phyloP scores from a whole-genome alignment of 2,888 invertebrate genomes.

The Nemapogon koenigi region DNA sequence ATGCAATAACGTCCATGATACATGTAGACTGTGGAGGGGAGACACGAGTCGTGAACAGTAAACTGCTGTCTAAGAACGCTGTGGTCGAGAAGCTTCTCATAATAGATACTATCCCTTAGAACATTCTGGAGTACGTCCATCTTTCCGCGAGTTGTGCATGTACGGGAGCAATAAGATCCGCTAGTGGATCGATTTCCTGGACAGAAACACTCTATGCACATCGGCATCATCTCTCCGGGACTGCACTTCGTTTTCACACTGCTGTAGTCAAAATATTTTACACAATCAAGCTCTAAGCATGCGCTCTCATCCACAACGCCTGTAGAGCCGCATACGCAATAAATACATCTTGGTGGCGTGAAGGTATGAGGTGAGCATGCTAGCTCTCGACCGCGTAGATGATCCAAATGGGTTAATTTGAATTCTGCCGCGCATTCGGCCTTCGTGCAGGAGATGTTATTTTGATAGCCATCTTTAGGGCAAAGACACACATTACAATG shows the following conservation, averaged over 20 bases:
- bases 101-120: no score
- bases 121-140: no score
- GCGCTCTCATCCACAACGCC: constrained; percentile 31
- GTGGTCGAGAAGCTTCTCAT: no score
- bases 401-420: constrained; percentile 18
- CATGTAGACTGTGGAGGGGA: constrained; percentile 31
- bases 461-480: constrained; percentile 28
- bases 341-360: constrained; percentile 35
- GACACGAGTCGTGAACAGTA: no score
- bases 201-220: constrained; percentile 46
- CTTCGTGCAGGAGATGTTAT: constrained; percentile 30
- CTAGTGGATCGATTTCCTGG: constrained; percentile 33
- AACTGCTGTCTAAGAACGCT: no score
- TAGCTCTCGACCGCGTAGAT: constrained; percentile 21
- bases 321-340: constrained; percentile 36
- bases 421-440: constrained; percentile 21
- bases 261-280: constrained; percentile 25
- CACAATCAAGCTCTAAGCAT: constrained; percentile 38
- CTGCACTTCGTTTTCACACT: constrained; percentile 25
- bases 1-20: constrained; percentile 36
- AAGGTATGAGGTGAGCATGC: constrained; percentile 33
- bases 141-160: not conserved
- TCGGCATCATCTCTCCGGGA: constrained; percentile 37
- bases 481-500: constrained; percentile 43
- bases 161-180: not conserved